phyloP scores from a whole-genome alignment of 2,888 invertebrate species.

The Scaptomyza tumidula region DNA sequence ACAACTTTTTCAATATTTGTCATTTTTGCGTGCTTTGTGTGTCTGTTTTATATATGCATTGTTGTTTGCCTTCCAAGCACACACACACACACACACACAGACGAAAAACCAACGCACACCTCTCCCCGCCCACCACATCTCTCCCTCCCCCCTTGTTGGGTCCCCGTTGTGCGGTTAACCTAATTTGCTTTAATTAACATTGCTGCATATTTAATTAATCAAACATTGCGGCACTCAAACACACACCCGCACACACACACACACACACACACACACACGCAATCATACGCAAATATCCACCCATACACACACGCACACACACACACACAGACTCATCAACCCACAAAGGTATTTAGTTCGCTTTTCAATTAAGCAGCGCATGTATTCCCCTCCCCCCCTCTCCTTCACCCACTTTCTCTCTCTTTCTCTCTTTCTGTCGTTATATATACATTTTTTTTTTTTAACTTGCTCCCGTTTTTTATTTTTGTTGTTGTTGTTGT shows the following conservation, averaged over 20 bases:
- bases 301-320: conserved; percentile 1
- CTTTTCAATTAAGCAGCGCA: conserved; percentile 66
- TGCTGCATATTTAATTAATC: conserved; percentile 74
- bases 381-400: conserved; percentile 7
- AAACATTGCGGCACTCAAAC: conserved; percentile 50
- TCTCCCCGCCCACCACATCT: too few relatives aligned
- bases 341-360: conserved; percentile 50
- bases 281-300: neutral
- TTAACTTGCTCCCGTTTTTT: conserved; percentile 14
- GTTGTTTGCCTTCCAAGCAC: conserved; percentile 11
- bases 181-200: conserved; percentile 79
- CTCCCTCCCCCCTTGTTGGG: neutral
- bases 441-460: conserved; percentile 3
- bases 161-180: conserved; percentile 63
- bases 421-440: conserved; percentile 11
- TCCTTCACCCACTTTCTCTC: conserved; percentile 10
- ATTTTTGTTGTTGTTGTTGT: conserved; percentile 4
- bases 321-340: neutral
- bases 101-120: neutral
- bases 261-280: neutral
- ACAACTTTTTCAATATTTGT: neutral
- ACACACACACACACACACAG: neutral
- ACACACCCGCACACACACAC: conserved; percentile 12
- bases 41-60: conserved; percentile 22
- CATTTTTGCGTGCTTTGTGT: neutral